These are phyloP conservation scores for Manduca sexta DNA, from an alignment of 1,140 invertebrate species.

Conservation along the genomic window DNA sequence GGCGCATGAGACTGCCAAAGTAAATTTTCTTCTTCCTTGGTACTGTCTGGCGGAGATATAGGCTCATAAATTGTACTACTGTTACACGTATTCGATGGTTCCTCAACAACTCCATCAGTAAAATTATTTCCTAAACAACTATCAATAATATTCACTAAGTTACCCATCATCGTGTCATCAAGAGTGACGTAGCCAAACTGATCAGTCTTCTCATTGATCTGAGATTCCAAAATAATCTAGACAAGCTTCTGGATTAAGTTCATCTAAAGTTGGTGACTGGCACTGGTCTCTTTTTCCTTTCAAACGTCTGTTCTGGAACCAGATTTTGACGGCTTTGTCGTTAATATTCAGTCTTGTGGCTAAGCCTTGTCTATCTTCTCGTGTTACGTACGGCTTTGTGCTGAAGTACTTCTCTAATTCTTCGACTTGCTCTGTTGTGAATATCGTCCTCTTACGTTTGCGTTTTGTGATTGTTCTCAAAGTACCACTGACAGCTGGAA, in stretches of 20 bases:
- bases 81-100: background rate
- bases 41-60: slow-evolving; percentile 31
- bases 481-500: background rate
- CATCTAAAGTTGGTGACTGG: slow-evolving; percentile 6
- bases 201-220: slow-evolving; percentile 29
- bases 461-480: slow-evolving; percentile 25
- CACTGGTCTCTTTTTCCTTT: slow-evolving; percentile 30
- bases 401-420: slow-evolving; percentile 37
- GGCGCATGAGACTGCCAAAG: slow-evolving; percentile 15
- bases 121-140: slow-evolving; percentile 2
- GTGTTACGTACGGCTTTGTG: slow-evolving; percentile 30
- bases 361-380: slow-evolving; percentile 27
- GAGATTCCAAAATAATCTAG: slow-evolving; percentile 25
- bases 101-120: background rate
- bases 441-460: slow-evolving; percentile 35
- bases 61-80: slow-evolving; percentile 31
- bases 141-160: slow-evolving; percentile 28
- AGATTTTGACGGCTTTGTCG: slow-evolving; percentile 42
- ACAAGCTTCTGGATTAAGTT: slow-evolving; percentile 8
- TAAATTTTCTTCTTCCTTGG: slow-evolving; percentile 1
- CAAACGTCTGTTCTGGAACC: slow-evolving; percentile 48
- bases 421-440: slow-evolving; percentile 45
- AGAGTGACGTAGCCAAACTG: slow-evolving; percentile 35
- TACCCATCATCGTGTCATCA: slow-evolving; percentile 25
- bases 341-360: slow-evolving; percentile 30